Base-by-base conservation (phyloP, 2,888 invertebrate genomes). In the Sympetrum striolatum region DNA sequence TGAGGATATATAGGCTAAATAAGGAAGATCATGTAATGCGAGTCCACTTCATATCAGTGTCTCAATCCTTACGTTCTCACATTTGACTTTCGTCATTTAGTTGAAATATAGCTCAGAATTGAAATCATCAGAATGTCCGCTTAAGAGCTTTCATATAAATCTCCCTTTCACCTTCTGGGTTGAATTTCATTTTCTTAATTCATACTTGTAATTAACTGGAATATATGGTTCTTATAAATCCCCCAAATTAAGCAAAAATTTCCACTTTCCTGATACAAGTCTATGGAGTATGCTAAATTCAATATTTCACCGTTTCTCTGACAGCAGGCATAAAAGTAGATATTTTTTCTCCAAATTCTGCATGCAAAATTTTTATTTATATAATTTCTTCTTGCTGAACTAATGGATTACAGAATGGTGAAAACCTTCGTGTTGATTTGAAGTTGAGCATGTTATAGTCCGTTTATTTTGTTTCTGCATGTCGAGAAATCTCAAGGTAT, bases 231-330 rank as follows among this genome's bases (percentile, higher is more conserved):
- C 15, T 53, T 53, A 53, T 18, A 18, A 18, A 73, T 25, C n/a
- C 25, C 31, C 31, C 18, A 60, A 73, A 73, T 31, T 31, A 73
- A 86, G 86, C 10, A 37, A 60, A 6, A 18, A 60, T 58, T 86
- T 86, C 86, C 86, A 86, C 86, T 86, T 86, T 86, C 86, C 86
- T 86, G n/a, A 58, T 86, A 86, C 58, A 58, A n/a, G 58, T 86
- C 60, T 86, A 37, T 31, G n/a, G 31, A 73, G 73, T 25, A 2
- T 31, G 15, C 10, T 10, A 35, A 35, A 37, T 60, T 15, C 15
- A 37, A 8, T 86, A 37, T 25, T 18, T 86, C 60, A 58, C 58
- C 58, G 58, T 58, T 60, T 39, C 22, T 60, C 82, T 58, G 18
- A 25, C 25, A 73, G 73, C 31, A 73, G 73, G 73, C 25, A 73